A percentile compares a stretch with the other conserved stretches of the same genome.
Evolutionary conservation across 53 echinoderm and acorn worm genomes (phyloP).

Genomic region (Echinarachnius parma): DNA sequence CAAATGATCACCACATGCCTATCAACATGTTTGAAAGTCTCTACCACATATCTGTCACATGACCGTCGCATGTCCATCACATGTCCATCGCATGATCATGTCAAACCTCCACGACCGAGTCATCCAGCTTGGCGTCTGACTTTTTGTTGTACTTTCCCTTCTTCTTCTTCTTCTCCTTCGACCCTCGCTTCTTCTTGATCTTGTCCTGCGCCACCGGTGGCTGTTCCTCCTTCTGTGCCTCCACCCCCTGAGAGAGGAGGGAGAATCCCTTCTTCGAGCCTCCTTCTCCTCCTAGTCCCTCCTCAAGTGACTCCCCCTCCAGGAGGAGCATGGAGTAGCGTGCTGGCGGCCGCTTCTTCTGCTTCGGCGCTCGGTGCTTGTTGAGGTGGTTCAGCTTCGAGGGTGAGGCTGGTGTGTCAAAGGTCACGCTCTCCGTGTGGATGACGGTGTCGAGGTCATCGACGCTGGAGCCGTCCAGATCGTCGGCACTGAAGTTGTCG

Average conservation of each 20-base stretch:
- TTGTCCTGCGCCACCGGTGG: slow-evolving; percentile 4
- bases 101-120: slow-evolving; percentile 31
- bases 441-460: slow-evolving; percentile 54
- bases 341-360: slow-evolving; percentile 68
- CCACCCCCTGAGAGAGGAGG: background rate
- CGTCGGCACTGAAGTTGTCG: slow-evolving; percentile 81
- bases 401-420: slow-evolving; percentile 69
- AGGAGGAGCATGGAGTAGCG: slow-evolving; percentile 50
- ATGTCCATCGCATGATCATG: too few relatives aligned
- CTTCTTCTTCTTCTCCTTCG: slow-evolving; percentile 46
- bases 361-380: slow-evolving; percentile 81
- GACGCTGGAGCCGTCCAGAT: slow-evolving; percentile 57
- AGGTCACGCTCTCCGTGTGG: slow-evolving; percentile 60
- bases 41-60: too few relatives aligned
- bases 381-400: slow-evolving; percentile 73
- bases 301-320: slow-evolving; percentile 32
- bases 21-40: too few relatives aligned
- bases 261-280: too few relatives aligned
- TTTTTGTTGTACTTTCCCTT: slow-evolving; percentile 41
- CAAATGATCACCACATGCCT: too few relatives aligned
- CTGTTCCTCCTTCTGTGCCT: slow-evolving; percentile 5
- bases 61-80: too few relatives aligned
- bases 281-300: too few relatives aligned
- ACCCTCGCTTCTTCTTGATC: slow-evolving; percentile 44
- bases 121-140: slow-evolving; percentile 25